Evolutionary conservation across 2,888 invertebrate species (phyloP).

Genomic region (Eudemis profundana): DNA sequence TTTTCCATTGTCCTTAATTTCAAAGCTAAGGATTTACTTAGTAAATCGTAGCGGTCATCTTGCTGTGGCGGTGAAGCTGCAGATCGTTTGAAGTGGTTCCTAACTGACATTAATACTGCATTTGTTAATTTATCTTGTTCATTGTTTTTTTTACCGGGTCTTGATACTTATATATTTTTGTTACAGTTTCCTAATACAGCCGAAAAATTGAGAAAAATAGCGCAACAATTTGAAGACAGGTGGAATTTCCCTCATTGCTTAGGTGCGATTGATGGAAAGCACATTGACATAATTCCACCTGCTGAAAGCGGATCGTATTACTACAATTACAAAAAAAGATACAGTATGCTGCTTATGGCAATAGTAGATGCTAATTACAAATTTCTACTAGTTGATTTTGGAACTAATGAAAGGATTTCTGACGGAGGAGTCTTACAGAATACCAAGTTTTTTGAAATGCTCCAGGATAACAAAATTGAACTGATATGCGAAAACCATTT

Average conservation of each 20-base stretch:
- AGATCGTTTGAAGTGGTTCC: constrained; percentile 47
- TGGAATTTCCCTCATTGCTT: constrained; percentile 6
- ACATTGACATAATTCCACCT: background rate
- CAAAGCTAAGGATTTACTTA: constrained; percentile 39
- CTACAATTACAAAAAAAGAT: background rate
- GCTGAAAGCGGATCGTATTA: background rate
- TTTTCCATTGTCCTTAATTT: constrained; percentile 37
- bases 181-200: background rate
- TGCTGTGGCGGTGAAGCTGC: constrained; percentile 40
- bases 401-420: background rate
- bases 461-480: background rate
- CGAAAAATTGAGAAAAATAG: background rate
- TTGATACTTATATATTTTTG: constrained; percentile 26
- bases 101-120: constrained; percentile 43
- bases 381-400: background rate
- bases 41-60: constrained; percentile 48
- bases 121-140: constrained; percentile 45
- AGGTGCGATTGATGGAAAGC: background rate
- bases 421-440: constrained; percentile 1
- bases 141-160: constrained; percentile 45
- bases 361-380: background rate
- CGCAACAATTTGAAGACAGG: background rate
- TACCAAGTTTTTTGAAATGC: background rate
- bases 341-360: constrained; percentile 1
- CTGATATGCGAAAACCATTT: background rate